These are phyloP conservation scores for Entomobrya multifasciata DNA, from an alignment of 2,888 invertebrate genomes.

Conservation along the genomic window DNA sequence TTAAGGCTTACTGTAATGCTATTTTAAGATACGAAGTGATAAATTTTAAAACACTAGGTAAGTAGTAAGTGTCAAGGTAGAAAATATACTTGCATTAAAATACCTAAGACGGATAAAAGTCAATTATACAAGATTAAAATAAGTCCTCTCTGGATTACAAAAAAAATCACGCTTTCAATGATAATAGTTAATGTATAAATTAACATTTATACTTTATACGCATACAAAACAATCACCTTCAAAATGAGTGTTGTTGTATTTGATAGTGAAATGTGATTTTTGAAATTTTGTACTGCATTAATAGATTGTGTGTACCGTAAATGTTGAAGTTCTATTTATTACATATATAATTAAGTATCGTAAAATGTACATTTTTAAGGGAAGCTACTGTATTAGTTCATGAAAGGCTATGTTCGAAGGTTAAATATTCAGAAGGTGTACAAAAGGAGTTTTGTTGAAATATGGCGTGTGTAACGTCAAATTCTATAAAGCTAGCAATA, in stretches of 20 bases:
- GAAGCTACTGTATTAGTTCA: background rate
- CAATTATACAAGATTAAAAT: background rate
- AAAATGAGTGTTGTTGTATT: constrained; percentile 2
- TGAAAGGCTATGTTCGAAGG: background rate
- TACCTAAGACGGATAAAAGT: background rate
- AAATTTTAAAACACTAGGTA: background rate
- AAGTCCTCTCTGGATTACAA: constrained; percentile 29
- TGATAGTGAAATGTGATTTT: constrained; percentile 34
- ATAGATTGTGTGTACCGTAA: background rate
- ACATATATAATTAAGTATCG: background rate
- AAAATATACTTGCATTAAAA: constrained; percentile 18
- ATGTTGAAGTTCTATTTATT: background rate
- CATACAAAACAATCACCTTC: constrained; percentile 24
- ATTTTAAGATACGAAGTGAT: background rate
- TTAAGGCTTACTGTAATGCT: no score
- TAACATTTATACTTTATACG: constrained; percentile 15
- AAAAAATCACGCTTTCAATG: constrained; percentile 66
- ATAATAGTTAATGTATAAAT: constrained; percentile 44
- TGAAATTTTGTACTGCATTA: constrained; percentile 13
- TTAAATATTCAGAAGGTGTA: background rate
- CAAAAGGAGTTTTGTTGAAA: background rate
- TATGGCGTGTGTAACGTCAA: background rate
- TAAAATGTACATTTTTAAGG: background rate
- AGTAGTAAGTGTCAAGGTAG: background rate
- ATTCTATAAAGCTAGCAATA: no score